These are phyloP conservation scores for Petrophora chlorosata DNA, from an alignment of 2,888 invertebrate genomes.

Conservation along the genomic window DNA sequence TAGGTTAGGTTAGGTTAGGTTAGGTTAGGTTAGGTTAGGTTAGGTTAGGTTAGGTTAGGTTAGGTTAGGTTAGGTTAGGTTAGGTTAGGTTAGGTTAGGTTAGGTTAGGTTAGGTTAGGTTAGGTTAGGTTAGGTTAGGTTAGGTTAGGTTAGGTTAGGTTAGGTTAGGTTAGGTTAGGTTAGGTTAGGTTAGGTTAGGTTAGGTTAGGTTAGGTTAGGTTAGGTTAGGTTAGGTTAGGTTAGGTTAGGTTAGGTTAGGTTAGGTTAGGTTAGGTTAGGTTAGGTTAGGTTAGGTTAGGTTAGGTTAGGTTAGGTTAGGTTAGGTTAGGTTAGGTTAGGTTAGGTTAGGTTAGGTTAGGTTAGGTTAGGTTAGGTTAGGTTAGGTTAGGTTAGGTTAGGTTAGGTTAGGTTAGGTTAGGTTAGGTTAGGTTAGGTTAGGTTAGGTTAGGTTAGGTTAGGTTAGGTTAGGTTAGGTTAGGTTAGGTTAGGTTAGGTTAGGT, in stretches of 20 bases:
- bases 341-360: conserved; percentile 2
- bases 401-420: not conserved
- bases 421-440: not conserved
- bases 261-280: not conserved
- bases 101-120: too few relatives aligned
- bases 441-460: not conserved
- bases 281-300: not conserved
- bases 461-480: not conserved
- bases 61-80: too few relatives aligned
- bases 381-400: not conserved
- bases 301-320: not conserved
- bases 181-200: conserved; percentile 21
- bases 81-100: too few relatives aligned
- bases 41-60: too few relatives aligned
- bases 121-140: too few relatives aligned
- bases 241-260: not conserved
- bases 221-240: conserved; percentile 9
- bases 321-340: conserved; percentile 1
- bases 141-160: too few relatives aligned
- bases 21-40: too few relatives aligned
- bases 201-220: conserved; percentile 24
- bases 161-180: too few relatives aligned
- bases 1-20: too few relatives aligned
- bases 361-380: not conserved
- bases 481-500: not conserved